Evolutionary conservation across 2,113 vertebrate species (phyloP).

Genomic region (Pachypanchax playfairii): DNA sequence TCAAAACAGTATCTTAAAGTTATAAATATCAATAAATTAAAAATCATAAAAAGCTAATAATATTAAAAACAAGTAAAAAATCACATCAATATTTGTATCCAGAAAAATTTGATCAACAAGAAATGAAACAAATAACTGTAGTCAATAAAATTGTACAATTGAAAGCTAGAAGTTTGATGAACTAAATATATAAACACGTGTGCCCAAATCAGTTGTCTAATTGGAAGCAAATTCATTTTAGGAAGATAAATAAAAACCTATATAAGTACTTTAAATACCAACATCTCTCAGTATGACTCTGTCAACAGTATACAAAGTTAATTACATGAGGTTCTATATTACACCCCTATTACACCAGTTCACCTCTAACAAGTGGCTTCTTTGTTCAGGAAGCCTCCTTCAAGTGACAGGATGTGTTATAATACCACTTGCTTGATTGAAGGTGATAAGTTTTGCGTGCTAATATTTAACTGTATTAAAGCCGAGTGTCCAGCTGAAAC

Average conservation of each 20-base stretch:
- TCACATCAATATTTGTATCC: too few relatives aligned
- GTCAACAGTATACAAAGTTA: slow-evolving; percentile 63
- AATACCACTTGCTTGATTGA: slow-evolving; percentile 78
- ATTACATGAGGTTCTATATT: slow-evolving; percentile 70
- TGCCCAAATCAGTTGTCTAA: too few relatives aligned
- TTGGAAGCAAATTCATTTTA: not conserved
- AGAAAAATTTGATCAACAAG: too few relatives aligned
- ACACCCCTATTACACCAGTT: slow-evolving; percentile 62
- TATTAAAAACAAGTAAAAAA: too few relatives aligned
- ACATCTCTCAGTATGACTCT: slow-evolving; percentile 45
- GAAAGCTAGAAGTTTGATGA: too few relatives aligned
- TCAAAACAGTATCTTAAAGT: too few relatives aligned
- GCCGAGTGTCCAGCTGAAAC: slow-evolving; percentile 69
- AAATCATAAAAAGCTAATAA: too few relatives aligned
- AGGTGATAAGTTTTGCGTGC: slow-evolving; percentile 64
- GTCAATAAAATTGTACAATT: too few relatives aligned
- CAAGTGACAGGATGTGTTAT: slow-evolving; percentile 76
- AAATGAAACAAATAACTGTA: too few relatives aligned
- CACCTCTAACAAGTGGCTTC: slow-evolving; percentile 68
- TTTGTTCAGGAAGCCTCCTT: slow-evolving; percentile 70
- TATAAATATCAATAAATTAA: too few relatives aligned
- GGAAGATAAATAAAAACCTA: not conserved
- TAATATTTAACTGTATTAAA: slow-evolving; percentile 49
- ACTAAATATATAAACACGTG: too few relatives aligned
- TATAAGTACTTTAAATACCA: too few relatives aligned